A percentile compares a stretch with the other conserved stretches of the same genome.
phyloP scores from a whole-genome alignment of 2,888 invertebrate genomes.

The Habrosyne pyritoides region DNA sequence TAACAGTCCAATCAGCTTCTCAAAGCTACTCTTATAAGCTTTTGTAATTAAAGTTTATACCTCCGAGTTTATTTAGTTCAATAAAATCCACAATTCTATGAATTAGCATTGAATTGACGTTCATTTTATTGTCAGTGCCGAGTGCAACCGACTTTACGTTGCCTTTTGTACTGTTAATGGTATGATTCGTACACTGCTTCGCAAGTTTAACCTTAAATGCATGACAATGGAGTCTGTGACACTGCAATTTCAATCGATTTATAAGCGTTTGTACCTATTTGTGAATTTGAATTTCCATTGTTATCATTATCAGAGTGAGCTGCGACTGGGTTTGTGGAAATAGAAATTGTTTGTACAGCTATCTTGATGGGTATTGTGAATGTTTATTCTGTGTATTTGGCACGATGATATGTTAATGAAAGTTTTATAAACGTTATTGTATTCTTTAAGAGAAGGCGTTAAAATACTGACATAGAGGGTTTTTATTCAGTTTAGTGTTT shows the following conservation, averaged over 20 bases:
- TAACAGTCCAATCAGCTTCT: slow-evolving; percentile 11
- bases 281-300: neutral
- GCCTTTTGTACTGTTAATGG: slow-evolving; percentile 10
- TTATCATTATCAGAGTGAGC: neutral
- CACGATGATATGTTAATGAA: too few species aligned
- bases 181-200: slow-evolving; percentile 11
- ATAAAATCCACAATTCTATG: slow-evolving; percentile 5
- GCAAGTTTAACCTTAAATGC: neutral
- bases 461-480: too few species aligned
- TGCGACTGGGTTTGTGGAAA: neutral
- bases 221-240: slow-evolving; percentile 11
- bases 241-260: neutral
- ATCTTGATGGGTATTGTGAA: neutral
- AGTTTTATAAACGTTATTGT: too few species aligned
- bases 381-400: neutral
- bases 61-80: neutral
- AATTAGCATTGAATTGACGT: slow-evolving; percentile 8
- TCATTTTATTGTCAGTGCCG: slow-evolving; percentile 6
- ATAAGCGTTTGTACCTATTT: neutral
- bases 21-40: slow-evolving; percentile 11
- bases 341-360: neutral
- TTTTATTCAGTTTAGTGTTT: too few species aligned
- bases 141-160: slow-evolving; percentile 11
- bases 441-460: too few species aligned
- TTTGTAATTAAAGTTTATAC: slow-evolving; percentile 13